Conservation (phyloP, 2,888 invertebrate species). For the Lasioglossum malachurum region DNA sequence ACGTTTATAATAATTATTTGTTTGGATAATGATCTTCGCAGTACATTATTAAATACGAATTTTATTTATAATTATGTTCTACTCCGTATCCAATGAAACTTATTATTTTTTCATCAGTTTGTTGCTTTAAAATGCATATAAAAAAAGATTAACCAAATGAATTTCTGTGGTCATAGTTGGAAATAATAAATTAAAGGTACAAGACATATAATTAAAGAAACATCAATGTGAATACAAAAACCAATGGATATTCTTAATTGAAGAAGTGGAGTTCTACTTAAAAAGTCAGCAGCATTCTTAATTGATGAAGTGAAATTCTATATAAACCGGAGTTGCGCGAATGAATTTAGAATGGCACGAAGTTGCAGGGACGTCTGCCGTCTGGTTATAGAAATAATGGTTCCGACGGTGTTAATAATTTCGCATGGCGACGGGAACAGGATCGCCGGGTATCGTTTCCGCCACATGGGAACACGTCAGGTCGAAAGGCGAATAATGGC, state of each 20-base stretch:
- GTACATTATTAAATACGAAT: background rate
- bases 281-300: background rate
- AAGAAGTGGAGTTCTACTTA: background rate
- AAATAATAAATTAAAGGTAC: too few species aligned
- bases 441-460: background rate
- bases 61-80: too few species aligned
- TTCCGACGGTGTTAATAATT: constrained; percentile 49
- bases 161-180: too few species aligned
- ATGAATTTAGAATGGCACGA: background rate
- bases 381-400: constrained; percentile 1
- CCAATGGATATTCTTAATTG: background rate
- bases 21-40: background rate
- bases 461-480: constrained; percentile 26
- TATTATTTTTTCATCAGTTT: background rate
- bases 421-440: background rate
- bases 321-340: background rate
- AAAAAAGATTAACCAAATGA: background rate
- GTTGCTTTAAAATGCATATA: background rate
- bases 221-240: background rate
- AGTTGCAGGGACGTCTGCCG: background rate
- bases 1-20: too few species aligned
- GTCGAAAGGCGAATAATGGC: constrained; percentile 39
- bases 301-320: background rate
- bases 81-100: background rate
- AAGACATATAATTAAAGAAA: background rate